Conservation (phyloP, 2,797 vertebrate species). For the Paguma larvata region DNA sequence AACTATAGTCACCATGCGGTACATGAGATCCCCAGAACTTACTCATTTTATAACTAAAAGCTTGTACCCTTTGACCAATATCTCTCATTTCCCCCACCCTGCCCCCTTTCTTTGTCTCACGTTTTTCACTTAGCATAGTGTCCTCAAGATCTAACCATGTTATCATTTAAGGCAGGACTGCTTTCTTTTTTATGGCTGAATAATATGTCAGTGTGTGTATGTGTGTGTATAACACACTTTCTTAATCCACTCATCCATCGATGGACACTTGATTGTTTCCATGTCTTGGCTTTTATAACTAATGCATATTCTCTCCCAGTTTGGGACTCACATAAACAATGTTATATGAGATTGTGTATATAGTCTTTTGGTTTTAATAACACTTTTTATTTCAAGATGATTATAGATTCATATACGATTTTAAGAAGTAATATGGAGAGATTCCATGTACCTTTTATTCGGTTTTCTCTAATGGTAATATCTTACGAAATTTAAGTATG, state of each 20-base stretch:
- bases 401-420: not conserved
- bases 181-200: not conserved
- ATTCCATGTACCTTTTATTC: not conserved
- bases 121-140: not conserved
- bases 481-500: not conserved
- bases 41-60: not conserved
- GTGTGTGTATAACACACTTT: not conserved
- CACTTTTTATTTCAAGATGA: not conserved
- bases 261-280: not conserved
- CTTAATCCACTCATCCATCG: not conserved
- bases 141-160: not conserved
- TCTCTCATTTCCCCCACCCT: not conserved
- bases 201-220: not conserved
- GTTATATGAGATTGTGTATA: not conserved
- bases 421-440: not conserved
- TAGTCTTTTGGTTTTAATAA: conserved; percentile 12
- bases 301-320: too few species aligned
- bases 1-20: not conserved
- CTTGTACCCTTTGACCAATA: not conserved
- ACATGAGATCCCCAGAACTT: not conserved
- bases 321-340: not conserved
- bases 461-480: not conserved
- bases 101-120: not conserved
- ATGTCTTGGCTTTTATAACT: not conserved
- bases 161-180: not conserved